Evolutionary conservation across 1,140 invertebrate genomes (phyloP).

Genomic region (Eumeta japonica): DNA sequence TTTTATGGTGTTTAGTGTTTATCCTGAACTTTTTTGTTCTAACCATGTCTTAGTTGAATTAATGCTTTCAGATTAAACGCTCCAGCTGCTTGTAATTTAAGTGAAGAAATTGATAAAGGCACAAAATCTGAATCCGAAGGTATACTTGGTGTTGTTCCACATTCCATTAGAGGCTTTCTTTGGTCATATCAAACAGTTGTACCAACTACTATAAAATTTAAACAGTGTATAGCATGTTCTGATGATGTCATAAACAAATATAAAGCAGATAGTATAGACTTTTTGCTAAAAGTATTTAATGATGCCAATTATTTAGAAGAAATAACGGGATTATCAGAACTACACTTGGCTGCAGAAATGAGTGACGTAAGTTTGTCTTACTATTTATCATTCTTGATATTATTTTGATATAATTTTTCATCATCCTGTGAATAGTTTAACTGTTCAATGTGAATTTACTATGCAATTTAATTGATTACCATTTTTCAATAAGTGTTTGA

Average conservation of each 20-base stretch:
- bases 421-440: too few species aligned
- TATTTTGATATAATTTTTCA: conserved; percentile 5
- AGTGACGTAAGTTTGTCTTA: conserved; percentile 58
- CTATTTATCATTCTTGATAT: conserved; percentile 6
- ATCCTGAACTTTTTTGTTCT: background rate
- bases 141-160: conserved; percentile 83
- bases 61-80: conserved; percentile 59
- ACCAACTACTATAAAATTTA: conserved; percentile 81
- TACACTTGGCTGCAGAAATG: conserved; percentile 67
- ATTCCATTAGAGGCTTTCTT: conserved; percentile 91
- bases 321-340: conserved; percentile 78
- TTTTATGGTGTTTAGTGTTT: background rate
- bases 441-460: too few species aligned
- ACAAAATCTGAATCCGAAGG: conserved; percentile 61
- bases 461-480: too few species aligned
- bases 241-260: conserved; percentile 67
- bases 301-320: conserved; percentile 83
- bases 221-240: conserved; percentile 92
- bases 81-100: conserved; percentile 60
- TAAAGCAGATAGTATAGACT: conserved; percentile 67
- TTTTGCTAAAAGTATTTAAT: conserved; percentile 84
- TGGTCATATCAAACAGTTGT: conserved; percentile 76
- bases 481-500: too few species aligned
- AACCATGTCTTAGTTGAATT: background rate
- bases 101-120: conserved; percentile 27